Evolutionary conservation across 2,113 vertebrate species (phyloP), one percentile per base, ranked within the genome.

Genomic region (Shinisaurus crocodilurus): DNA sequence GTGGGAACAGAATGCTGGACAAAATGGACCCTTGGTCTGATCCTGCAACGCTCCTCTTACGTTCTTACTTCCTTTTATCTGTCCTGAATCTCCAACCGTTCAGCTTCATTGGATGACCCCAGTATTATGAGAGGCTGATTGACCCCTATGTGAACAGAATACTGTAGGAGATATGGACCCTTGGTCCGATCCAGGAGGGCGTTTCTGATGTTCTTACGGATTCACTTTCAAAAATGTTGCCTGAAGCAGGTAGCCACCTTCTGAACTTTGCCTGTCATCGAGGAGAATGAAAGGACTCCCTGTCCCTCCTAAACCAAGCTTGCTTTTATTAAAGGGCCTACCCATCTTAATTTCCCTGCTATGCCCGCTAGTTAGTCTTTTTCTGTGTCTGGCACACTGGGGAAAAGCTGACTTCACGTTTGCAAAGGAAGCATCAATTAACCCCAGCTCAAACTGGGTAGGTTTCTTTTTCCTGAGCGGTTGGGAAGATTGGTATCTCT

Each of bases 391-490:
- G 0, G 0, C 88, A 83, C 79, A 84, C 86, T 40, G 29, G 60
- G 60, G 81, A 76, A 93, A 43, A 5, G 5, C 76, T 72, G 57
- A 0, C 81, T 90, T 74, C 43, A 82, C 85, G 82, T 80, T 3
- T 77, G 79, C 74, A 32, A 54, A 85, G 25, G 67, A 74, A 65
- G 77, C 45, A 25, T 77, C 70, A 92, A 91, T 86, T 92, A 86
- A 57, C 65, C 85, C 89, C 88, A 10, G 87, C 88, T 88, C 92
- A 82, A 87, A 90, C 15, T 57, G 70, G n/a, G 6, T 16, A 48
- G 20, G 10, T 72, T 16, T 3, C 69, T 65, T 48, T 40, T 37
- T 50, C 48, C 43, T 3, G 8, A 48, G 20, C 8, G 3, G 16
- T 74, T 60, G 15, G 29, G 23, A 70, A 88, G 40, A 45, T 13